These are phyloP conservation scores for Drosophila macrospina DNA, from an alignment of 2,888 invertebrate species.

Conservation along the genomic window DNA sequence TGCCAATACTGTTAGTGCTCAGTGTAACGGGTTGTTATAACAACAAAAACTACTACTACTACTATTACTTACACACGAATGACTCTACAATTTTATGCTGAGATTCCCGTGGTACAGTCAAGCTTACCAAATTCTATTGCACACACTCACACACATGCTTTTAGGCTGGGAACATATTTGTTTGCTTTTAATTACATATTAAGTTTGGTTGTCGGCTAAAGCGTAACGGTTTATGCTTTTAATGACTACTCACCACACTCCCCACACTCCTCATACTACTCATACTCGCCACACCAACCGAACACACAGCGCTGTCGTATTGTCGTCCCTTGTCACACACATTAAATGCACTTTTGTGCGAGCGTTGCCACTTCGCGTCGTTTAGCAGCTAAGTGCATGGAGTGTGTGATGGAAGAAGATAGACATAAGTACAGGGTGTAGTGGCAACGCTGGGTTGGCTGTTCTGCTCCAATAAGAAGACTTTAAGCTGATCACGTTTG, in stretches of 20 bases:
- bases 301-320: background rate
- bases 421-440: conserved; percentile 1
- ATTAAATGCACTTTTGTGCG: conserved; percentile 62
- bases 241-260: conserved; percentile 49
- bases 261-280: background rate
- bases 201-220: conserved; percentile 63
- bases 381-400: conserved; percentile 14
- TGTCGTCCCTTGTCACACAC: conserved; percentile 18
- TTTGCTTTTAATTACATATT: conserved; percentile 70
- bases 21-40: conserved; percentile 43
- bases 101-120: conserved; percentile 20
- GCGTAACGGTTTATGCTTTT: conserved; percentile 70
- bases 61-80: conserved; percentile 28
- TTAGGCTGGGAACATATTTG: conserved; percentile 66
- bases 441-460: conserved; percentile 36
- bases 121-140: conserved; percentile 46
- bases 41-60: conserved; percentile 14
- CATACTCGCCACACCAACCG: background rate
- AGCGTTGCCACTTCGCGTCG: conserved; percentile 39
- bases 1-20: conserved; percentile 45
- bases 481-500: conserved; percentile 18
- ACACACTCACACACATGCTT: conserved; percentile 25
- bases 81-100: conserved; percentile 46
- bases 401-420: background rate
- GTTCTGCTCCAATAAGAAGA: conserved; percentile 74